Conservation (phyloP, 2,888 invertebrate species). For the Caenorhabditis sp. region DNA sequence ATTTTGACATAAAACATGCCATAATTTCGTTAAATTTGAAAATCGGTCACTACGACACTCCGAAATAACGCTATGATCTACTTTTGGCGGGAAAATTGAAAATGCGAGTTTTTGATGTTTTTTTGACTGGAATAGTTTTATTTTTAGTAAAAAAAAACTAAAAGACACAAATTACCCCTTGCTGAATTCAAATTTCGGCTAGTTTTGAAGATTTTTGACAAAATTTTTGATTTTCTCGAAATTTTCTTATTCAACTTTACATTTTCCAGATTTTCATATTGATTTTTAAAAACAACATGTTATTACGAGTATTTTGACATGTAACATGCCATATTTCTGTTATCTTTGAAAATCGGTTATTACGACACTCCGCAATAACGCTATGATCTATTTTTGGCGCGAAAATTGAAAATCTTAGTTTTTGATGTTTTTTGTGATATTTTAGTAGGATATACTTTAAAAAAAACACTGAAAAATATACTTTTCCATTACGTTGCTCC, state of each 20-base stretch:
- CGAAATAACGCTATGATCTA: no score
- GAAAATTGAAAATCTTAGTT: no score
- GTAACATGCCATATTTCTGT: neutral
- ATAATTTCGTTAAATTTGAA: no score
- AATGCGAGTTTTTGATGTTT: no score
- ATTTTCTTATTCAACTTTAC: neutral
- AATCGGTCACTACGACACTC: no score
- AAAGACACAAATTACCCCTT: no score
- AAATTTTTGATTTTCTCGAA: neutral
- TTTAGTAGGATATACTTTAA: no score
- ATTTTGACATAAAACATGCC: no score
- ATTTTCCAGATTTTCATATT: neutral
- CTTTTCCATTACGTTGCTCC: neutral
- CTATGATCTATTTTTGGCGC: neutral
- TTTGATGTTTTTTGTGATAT: no score
- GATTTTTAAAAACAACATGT: neutral
- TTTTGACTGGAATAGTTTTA: neutral
- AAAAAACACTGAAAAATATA: no score
- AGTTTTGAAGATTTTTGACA: neutral
- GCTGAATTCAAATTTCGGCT: no score
- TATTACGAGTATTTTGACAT: neutral
- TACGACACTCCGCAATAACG: constrained; percentile 1
- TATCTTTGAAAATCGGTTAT: neutral
- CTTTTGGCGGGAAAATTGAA: neutral
- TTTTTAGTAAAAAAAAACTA: neutral